Evolutionary conservation across 35 echinoderm and acorn worm genomes (phyloP).

Genomic region (Antedon bifida): DNA sequence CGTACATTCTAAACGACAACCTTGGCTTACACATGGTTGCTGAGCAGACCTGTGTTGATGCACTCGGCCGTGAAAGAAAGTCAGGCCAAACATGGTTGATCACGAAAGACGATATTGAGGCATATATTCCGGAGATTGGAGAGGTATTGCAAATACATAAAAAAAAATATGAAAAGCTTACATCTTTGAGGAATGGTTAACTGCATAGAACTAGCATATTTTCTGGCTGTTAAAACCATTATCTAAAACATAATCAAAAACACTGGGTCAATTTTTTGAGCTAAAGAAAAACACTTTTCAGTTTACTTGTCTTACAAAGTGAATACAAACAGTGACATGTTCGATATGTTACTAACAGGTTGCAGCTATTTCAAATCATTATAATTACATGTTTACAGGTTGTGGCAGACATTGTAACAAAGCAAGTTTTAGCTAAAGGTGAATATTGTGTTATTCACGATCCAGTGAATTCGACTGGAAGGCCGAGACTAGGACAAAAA

Average conservation of each 20-base stretch:
- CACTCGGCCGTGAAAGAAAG: conserved; percentile 23
- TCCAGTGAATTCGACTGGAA: conserved; percentile 50
- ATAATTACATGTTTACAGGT: conserved; percentile 32
- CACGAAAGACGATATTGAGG: conserved; percentile 56
- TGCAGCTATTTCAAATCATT: too few relatives aligned
- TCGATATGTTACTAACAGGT: too few relatives aligned
- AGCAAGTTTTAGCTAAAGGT: conserved; percentile 58
- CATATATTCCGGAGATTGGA: conserved; percentile 82
- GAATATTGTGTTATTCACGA: conserved; percentile 73
- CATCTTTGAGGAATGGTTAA: background rate
- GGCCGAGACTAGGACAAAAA: conserved; percentile 44
- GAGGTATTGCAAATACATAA: too few relatives aligned
- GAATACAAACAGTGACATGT: too few relatives aligned
- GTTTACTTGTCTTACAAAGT: too few relatives aligned
- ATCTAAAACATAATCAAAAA: too few relatives aligned
- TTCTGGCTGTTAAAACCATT: too few relatives aligned
- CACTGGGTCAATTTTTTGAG: too few relatives aligned
- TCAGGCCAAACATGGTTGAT: conserved; percentile 82
- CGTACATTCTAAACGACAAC: conserved; percentile 42
- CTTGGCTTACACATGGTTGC: conserved; percentile 58
- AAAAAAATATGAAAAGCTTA: background rate
- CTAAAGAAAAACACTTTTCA: too few relatives aligned
- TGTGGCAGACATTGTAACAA: conserved; percentile 26
- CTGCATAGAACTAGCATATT: too few relatives aligned
- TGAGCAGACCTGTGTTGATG: conserved; percentile 46